A percentile compares a stretch with the other conserved stretches of the same genome.
These are phyloP conservation scores for Aphis gossypii DNA, from an alignment of 1,140 invertebrate species.

Conservation along the genomic window DNA sequence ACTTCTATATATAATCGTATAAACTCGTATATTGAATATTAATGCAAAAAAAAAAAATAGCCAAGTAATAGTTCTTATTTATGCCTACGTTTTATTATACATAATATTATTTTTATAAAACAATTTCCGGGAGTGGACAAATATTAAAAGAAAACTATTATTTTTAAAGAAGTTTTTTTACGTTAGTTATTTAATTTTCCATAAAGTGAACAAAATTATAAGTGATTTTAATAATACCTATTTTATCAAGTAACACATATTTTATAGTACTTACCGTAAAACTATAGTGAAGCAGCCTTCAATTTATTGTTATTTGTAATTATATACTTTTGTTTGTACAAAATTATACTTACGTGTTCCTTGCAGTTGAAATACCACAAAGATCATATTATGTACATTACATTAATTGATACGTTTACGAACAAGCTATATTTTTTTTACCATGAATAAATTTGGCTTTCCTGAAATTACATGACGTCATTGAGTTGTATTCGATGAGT, in stretches of 20 bases:
- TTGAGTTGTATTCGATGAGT: not conserved
- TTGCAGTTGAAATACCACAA: not conserved
- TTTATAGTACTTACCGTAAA: not conserved
- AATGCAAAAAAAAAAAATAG: not conserved
- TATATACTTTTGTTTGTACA: not conserved
- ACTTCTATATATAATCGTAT: not conserved
- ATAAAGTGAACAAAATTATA: not conserved
- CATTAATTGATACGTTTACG: not conserved
- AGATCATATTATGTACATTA: not conserved
- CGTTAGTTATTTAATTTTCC: not conserved
- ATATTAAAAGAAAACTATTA: not conserved
- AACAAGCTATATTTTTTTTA: not conserved
- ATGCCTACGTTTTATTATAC: not conserved
- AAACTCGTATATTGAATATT: not conserved
- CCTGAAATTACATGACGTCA: constrained; percentile 31
- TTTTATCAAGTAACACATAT: not conserved
- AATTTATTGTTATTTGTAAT: not conserved
- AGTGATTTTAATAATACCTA: not conserved
- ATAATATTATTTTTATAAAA: not conserved
- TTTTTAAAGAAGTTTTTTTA: not conserved
- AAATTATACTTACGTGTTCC: not conserved
- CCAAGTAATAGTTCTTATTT: not conserved
- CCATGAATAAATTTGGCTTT: constrained; percentile 16
- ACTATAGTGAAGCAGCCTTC: not conserved
- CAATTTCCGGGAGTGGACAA: not conserved